A percentile compares a stretch with the other conserved stretches of the same genome.
Conservation (phyloP, 2,888 invertebrate genomes). For the Platypus cylindrus region DNA sequence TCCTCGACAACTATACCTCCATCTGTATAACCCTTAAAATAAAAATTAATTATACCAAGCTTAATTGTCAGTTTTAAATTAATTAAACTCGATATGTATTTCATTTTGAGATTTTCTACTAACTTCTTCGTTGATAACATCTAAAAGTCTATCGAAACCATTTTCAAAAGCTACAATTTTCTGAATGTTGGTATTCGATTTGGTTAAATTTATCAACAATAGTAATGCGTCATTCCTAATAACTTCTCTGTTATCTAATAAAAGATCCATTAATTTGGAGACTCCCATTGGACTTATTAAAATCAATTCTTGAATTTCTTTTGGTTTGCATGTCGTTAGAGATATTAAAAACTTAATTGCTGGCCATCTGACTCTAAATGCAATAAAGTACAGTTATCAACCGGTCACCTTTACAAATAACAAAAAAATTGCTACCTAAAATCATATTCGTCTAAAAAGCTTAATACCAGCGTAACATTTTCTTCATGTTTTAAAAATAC, state of each 20-base stretch:
- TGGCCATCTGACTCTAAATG: constrained; percentile 66
- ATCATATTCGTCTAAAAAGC: constrained; percentile 87
- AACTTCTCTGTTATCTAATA: constrained; percentile 88
- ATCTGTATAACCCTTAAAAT: constrained; percentile 43
- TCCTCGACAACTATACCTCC: constrained; percentile 98
- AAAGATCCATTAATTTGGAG: constrained; percentile 91
- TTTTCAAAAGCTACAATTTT: constrained; percentile 99
- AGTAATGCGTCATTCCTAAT: constrained; percentile 89
- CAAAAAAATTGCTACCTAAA: constrained; percentile 37
- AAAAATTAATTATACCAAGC: background rate
- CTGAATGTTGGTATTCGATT: constrained; percentile 93
- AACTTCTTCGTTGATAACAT: constrained; percentile 62
- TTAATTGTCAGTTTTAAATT: no score
- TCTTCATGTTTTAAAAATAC: constrained; percentile 88
- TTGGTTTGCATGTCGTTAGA: constrained; percentile 73
- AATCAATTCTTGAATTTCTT: constrained; percentile 78
- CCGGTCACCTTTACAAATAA: background rate
- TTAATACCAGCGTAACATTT: constrained; percentile 68
- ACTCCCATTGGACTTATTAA: constrained; percentile 92
- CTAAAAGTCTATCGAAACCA: constrained; percentile 90
- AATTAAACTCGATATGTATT: no score
- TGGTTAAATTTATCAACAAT: constrained; percentile 81
- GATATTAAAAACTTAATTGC: constrained; percentile 80
- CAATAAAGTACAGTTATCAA: constrained; percentile 1
- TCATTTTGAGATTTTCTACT: no score